Percentiles rank a stretch among this genome's conserved stretches.
These are phyloP conservation scores for Strigamia crassipes DNA, from an alignment of 2,888 invertebrate species.

Conservation along the genomic window DNA sequence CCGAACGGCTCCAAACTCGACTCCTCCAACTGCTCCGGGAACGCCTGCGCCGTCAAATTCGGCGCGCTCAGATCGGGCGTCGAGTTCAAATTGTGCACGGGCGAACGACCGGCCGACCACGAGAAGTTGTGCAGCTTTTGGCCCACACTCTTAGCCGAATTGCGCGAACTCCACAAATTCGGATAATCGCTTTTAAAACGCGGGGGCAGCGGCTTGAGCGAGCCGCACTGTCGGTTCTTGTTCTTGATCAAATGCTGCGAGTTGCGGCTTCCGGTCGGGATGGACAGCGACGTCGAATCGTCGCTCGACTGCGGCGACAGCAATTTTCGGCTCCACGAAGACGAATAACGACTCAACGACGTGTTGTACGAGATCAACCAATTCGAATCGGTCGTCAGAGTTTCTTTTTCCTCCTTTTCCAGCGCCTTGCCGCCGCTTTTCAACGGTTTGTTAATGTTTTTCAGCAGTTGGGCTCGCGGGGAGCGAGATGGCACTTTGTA, in stretches of 20 bases:
- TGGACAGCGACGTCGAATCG: background rate
- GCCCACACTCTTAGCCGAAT: background rate
- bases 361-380: conserved; percentile 10
- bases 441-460: background rate
- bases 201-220: background rate
- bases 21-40: background rate
- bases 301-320: background rate
- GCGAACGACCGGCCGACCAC: background rate
- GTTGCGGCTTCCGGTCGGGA: background rate
- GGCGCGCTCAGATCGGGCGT: background rate
- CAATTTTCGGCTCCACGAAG: background rate
- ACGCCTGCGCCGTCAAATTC: background rate
- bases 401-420: no score
- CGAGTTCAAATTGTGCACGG: background rate
- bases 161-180: background rate
- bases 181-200: background rate
- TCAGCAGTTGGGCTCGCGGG: background rate
- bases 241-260: background rate
- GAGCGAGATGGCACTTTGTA: background rate
- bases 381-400: background rate
- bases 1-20: background rate
- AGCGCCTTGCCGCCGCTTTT: background rate
- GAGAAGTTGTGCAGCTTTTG: background rate
- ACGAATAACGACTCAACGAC: background rate
- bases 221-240: background rate